A percentile compares a stretch with the other conserved stretches of the same genome.
Evolutionary conservation across 2,113 vertebrate species (phyloP).

Genomic region (Sorex araneus): DNA sequence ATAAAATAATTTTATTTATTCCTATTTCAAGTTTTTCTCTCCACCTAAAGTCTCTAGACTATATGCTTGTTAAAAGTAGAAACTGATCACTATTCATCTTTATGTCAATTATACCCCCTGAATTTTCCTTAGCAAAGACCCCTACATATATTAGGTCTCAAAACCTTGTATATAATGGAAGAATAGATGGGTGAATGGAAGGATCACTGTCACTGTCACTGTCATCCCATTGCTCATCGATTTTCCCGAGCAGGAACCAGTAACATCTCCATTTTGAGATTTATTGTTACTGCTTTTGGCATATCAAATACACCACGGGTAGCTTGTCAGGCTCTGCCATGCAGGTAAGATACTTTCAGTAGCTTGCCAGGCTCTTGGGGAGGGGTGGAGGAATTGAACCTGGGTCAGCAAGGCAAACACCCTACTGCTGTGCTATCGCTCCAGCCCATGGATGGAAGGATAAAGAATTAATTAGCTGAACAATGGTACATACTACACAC

Average conservation of each 20-base stretch:
- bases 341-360: no score
- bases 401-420: no score
- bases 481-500: neutral
- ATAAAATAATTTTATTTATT: neutral
- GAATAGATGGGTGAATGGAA: neutral
- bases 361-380: no score
- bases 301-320: no score
- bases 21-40: conserved; percentile 41
- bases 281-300: no score
- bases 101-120: neutral
- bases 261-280: no score
- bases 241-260: no score
- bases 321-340: no score
- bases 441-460: neutral
- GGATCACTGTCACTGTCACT: no score
- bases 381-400: no score
- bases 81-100: neutral
- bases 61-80: neutral
- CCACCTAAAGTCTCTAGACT: neutral
- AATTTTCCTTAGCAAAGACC: neutral
- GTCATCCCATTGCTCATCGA: no score
- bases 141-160: conserved; percentile 16
- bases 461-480: neutral
- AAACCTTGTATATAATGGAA: neutral
- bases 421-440: no score